phyloP scores from a whole-genome alignment of 1,140 invertebrate genomes.

The Lepidotrigona ventralis region DNA sequence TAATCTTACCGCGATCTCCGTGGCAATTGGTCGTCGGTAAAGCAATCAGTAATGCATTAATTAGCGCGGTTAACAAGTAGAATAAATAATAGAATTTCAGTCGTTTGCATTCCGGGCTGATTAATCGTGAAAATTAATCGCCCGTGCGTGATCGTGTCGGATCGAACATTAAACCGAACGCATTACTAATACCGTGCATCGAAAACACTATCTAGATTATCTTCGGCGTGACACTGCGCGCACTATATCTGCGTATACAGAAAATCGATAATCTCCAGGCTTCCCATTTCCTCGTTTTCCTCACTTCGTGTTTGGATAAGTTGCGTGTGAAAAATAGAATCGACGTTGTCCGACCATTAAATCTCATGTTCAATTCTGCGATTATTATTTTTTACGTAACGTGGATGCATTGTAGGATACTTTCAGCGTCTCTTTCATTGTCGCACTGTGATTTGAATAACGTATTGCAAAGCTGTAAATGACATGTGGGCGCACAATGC shows the following conservation, averaged over 20 bases:
- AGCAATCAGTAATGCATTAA: slow-evolving; percentile 9
- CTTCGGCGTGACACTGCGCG: background rate
- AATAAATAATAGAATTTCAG: slow-evolving; percentile 29
- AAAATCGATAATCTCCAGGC: slow-evolving; percentile 6
- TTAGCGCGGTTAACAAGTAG: slow-evolving; percentile 11
- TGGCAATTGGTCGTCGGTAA: slow-evolving; percentile 3
- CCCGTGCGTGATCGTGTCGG: background rate
- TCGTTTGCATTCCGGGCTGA: background rate
- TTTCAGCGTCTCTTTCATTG: background rate
- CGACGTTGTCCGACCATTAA: background rate
- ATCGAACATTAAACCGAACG: slow-evolving; percentile 13
- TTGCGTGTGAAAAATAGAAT: background rate
- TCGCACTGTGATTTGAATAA: slow-evolving; percentile 10
- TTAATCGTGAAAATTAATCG: slow-evolving; percentile 25
- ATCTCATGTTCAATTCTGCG: background rate
- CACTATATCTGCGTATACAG: background rate
- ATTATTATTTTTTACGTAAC: background rate
- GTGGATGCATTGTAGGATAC: background rate
- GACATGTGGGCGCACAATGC: background rate
- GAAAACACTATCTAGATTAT: slow-evolving; percentile 4
- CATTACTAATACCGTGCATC: background rate
- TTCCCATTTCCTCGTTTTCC: background rate
- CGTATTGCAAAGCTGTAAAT: background rate
- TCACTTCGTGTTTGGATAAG: no score
- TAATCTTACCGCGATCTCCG: slow-evolving; percentile 13